A percentile compares a stretch with the other conserved stretches of the same genome.
Evolutionary conservation across 2,888 invertebrate genomes (phyloP).

Genomic region (Hartigia nigra): DNA sequence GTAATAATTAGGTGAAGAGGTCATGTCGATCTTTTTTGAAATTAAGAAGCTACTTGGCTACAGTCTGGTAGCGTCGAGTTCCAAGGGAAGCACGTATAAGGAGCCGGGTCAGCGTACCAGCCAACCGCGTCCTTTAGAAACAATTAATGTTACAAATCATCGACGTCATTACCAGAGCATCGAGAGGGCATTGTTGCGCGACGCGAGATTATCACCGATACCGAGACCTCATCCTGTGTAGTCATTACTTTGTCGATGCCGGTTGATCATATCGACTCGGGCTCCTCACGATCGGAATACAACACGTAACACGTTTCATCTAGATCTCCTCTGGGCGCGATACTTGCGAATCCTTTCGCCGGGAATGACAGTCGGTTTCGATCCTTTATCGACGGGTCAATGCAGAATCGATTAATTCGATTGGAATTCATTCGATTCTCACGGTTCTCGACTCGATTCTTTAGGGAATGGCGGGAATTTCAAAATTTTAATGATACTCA

Average conservation of each 20-base stretch:
- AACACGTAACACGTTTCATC: background rate
- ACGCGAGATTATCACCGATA: conserved; percentile 16
- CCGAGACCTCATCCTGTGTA: conserved; percentile 9
- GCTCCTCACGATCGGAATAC: background rate
- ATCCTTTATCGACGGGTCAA: background rate
- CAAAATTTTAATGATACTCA: background rate
- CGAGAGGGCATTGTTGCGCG: conserved; percentile 17
- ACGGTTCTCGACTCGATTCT: background rate
- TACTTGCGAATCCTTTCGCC: background rate
- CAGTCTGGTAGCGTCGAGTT: background rate
- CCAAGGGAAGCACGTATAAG: background rate
- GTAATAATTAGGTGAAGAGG: background rate
- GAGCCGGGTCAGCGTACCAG: background rate
- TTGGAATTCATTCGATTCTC: background rate
- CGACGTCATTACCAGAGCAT: conserved; percentile 20
- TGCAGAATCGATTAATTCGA: background rate
- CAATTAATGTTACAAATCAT: conserved; percentile 24
- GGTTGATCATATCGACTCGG: conserved; percentile 45
- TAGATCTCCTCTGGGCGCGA: background rate
- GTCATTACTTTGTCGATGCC: conserved; percentile 48
- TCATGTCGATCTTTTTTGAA: background rate
- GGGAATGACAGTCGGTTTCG: background rate
- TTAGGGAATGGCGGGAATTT: background rate
- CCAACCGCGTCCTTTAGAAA: conserved; percentile 14
- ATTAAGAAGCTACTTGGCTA: background rate